These are phyloP conservation scores for Sinhomidia bicolor DNA, from an alignment of 2,888 invertebrate species.

Conservation along the genomic window DNA sequence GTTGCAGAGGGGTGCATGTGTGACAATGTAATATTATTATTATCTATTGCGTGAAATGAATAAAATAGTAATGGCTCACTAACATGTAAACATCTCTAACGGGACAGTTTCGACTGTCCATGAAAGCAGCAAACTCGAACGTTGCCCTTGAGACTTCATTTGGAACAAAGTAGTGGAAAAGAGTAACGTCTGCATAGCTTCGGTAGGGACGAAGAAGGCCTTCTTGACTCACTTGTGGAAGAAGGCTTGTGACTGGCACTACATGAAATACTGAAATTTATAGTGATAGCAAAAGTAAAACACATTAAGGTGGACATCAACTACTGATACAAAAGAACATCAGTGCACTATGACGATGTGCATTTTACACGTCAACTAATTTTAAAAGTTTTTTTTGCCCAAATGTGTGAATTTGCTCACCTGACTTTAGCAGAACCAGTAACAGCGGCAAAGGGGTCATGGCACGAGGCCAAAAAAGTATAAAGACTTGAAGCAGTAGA, in stretches of 20 bases:
- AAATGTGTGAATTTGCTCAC: constrained; percentile 29
- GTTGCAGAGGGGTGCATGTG: neutral
- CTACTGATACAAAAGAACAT: too few relatives aligned
- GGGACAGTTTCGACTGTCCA: constrained; percentile 82
- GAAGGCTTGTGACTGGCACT: constrained; percentile 72
- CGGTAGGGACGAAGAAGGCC: constrained; percentile 83
- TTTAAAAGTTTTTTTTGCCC: neutral
- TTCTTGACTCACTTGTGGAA: constrained; percentile 83
- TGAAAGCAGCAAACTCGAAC: constrained; percentile 84
- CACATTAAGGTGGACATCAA: too few relatives aligned
- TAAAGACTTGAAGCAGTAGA: neutral
- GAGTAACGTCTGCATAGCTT: constrained; percentile 83
- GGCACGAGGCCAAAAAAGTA: constrained; percentile 41
- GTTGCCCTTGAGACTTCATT: constrained; percentile 83
- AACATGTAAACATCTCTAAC: constrained; percentile 83
- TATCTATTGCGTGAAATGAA: neutral
- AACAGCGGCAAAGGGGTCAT: constrained; percentile 59
- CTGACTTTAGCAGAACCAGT: constrained; percentile 61
- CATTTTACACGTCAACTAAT: neutral
- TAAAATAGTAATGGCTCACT: constrained; percentile 70
- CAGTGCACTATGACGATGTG: neutral
- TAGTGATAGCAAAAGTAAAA: neutral
- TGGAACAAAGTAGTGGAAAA: constrained; percentile 83
- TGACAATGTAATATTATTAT: neutral
- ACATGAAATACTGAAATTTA: constrained; percentile 55